A percentile compares a stretch with the other conserved stretches of the same genome.
Evolutionary conservation across 2,888 invertebrate species (phyloP).

Genomic region (Philopedon plagiatum): DNA sequence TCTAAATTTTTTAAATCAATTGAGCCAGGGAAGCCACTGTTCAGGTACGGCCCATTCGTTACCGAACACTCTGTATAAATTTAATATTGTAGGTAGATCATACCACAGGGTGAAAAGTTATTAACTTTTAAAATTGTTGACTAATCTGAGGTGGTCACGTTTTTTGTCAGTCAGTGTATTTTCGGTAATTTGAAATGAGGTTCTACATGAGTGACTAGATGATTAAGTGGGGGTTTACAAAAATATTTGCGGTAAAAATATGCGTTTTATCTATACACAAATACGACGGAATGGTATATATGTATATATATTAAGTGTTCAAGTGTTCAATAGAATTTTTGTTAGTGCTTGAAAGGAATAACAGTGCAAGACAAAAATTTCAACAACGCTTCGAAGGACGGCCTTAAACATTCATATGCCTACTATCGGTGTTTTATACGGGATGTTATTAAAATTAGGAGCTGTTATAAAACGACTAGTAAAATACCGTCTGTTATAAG

Average conservation of each 20-base stretch:
- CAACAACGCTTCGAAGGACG: neutral
- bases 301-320: neutral
- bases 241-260: constrained; percentile 22
- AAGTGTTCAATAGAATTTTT: constrained; percentile 4
- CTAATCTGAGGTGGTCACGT: no score
- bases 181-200: neutral
- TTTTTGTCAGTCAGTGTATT: no score
- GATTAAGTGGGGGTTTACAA: neutral
- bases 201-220: constrained; percentile 3
- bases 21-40: no score
- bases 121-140: no score
- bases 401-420: neutral
- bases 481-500: no score
- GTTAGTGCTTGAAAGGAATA: neutral
- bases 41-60: no score
- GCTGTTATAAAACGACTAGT: no score
- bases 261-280: constrained; percentile 5
- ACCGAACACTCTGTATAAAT: no score
- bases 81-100: no score
- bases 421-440: neutral
- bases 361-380: constrained; percentile 2
- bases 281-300: constrained; percentile 2
- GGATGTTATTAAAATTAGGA: neutral
- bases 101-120: no score
- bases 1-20: no score